These are phyloP conservation scores for Hippoglossus stenolepis DNA, from an alignment of 2,113 vertebrate species.

Conservation along the genomic window DNA sequence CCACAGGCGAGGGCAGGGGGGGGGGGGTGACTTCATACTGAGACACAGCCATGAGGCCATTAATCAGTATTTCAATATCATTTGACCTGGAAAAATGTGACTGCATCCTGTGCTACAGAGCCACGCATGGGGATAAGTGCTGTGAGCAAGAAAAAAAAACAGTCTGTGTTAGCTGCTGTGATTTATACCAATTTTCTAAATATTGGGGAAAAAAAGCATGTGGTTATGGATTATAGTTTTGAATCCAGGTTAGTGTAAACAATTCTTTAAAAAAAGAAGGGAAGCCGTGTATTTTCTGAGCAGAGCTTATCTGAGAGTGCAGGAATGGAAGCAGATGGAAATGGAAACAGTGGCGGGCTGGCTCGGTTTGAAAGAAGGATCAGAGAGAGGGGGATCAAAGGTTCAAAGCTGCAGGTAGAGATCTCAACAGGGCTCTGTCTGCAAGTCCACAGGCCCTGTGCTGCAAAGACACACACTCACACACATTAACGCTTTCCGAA, in stretches of 20 bases:
- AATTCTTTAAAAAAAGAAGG: neutral
- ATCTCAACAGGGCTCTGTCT: slow-evolving; percentile 45
- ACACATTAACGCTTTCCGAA: slow-evolving; percentile 11
- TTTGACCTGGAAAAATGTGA: slow-evolving; percentile 57
- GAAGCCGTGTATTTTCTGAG: slow-evolving; percentile 32
- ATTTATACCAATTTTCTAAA: slow-evolving; percentile 48
- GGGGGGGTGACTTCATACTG: slow-evolving; percentile 31
- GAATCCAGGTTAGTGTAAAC: slow-evolving; percentile 30
- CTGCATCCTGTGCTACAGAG: slow-evolving; percentile 15
- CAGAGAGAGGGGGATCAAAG: slow-evolving; percentile 51
- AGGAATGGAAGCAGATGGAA: slow-evolving; percentile 62
- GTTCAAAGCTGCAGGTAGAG: slow-evolving; percentile 62
- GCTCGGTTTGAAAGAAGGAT: slow-evolving; percentile 58
- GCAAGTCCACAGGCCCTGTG: slow-evolving; percentile 16
- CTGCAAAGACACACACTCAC: slow-evolving; percentile 11
- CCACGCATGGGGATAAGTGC: neutral
- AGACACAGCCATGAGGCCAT: slow-evolving; percentile 47
- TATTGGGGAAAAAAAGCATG: slow-evolving; percentile 33
- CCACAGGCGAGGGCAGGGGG: slow-evolving; percentile 32
- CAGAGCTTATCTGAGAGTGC: slow-evolving; percentile 48
- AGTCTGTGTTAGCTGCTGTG: slow-evolving; percentile 6
- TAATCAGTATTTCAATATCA: slow-evolving; percentile 58
- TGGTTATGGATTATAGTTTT: slow-evolving; percentile 33
- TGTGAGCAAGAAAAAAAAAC: slow-evolving; percentile 1
- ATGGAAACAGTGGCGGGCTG: slow-evolving; percentile 47